Evolutionary conservation across 2,888 invertebrate genomes (phyloP).

Genomic region (Andrena haemorrhoa): DNA sequence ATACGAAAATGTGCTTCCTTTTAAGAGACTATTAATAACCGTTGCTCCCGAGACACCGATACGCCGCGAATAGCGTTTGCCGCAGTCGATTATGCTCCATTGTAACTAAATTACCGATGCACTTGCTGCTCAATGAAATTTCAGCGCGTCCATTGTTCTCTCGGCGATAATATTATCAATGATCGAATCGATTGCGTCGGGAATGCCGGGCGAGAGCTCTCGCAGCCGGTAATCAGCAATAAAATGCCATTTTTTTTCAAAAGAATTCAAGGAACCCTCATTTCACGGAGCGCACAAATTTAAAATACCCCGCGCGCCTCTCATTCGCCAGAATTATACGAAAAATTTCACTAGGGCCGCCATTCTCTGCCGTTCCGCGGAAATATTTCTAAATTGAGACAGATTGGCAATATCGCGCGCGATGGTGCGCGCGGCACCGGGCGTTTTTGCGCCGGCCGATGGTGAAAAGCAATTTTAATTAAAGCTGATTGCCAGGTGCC

Average conservation of each 20-base stretch:
- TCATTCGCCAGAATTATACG: background rate
- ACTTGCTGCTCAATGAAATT: slow-evolving; percentile 40
- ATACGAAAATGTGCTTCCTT: slow-evolving; percentile 50
- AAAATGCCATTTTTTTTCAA: background rate
- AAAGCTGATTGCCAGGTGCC: slow-evolving; percentile 50
- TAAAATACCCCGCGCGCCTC: no score
- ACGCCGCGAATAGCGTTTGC: slow-evolving; percentile 1
- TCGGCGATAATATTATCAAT: background rate
- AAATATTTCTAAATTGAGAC: background rate
- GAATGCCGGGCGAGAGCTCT: background rate
- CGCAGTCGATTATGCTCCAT: slow-evolving; percentile 41
- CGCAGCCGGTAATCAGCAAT: background rate
- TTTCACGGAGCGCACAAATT: no score
- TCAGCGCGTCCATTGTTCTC: slow-evolving; percentile 37
- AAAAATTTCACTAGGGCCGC: background rate
- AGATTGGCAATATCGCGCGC: slow-evolving; percentile 11
- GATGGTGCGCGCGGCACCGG: no score
- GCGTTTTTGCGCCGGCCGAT: slow-evolving; percentile 10
- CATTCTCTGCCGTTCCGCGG: background rate
- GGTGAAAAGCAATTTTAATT: slow-evolving; percentile 53
- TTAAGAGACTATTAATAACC: slow-evolving; percentile 36
- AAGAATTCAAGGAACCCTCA: no score
- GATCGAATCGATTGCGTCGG: background rate
- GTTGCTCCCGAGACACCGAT: background rate
- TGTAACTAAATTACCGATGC: slow-evolving; percentile 44